phyloP scores from a whole-genome alignment of 1,140 invertebrate species.

The Diabrotica virgifera region DNA sequence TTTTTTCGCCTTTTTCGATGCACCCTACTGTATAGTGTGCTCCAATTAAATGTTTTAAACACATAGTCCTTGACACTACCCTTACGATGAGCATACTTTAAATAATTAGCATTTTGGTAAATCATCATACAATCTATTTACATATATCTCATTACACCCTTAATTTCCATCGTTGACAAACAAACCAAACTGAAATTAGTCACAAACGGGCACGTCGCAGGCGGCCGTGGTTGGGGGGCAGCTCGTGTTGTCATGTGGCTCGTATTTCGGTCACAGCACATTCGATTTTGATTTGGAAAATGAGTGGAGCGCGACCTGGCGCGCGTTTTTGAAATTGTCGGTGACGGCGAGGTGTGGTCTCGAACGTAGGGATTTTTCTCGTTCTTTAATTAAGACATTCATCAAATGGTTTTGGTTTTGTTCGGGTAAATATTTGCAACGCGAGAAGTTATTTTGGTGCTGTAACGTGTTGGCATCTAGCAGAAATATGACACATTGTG shows the following conservation, averaged over 20 bases:
- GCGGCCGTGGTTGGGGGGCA: too few species aligned
- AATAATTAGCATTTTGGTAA: too few species aligned
- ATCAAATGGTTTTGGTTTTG: neutral
- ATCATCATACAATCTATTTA: too few species aligned
- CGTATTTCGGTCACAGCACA: conserved; percentile 1
- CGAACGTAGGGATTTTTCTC: neutral
- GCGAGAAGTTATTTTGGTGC: too few species aligned
- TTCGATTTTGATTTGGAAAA: neutral
- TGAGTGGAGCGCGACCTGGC: neutral
- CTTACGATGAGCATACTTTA: too few species aligned
- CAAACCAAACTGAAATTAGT: neutral
- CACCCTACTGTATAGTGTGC: too few species aligned
- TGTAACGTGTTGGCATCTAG: too few species aligned
- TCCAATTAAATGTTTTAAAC: too few species aligned
- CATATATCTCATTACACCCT: neutral
- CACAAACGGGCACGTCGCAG: neutral
- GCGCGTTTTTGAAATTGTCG: neutral
- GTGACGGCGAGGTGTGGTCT: conserved; percentile 1
- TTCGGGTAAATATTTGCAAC: too few species aligned
- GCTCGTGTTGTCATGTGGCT: neutral
- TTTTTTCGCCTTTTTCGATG: too few species aligned
- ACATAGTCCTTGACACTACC: too few species aligned
- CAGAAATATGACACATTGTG: too few species aligned
- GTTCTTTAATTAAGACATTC: neutral
- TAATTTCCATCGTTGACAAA: neutral